Percentiles rank a stretch among this genome's conserved stretches.
phyloP scores from a whole-genome alignment of 2,113 vertebrate genomes.

The Xiphorhynchus elegans region DNA sequence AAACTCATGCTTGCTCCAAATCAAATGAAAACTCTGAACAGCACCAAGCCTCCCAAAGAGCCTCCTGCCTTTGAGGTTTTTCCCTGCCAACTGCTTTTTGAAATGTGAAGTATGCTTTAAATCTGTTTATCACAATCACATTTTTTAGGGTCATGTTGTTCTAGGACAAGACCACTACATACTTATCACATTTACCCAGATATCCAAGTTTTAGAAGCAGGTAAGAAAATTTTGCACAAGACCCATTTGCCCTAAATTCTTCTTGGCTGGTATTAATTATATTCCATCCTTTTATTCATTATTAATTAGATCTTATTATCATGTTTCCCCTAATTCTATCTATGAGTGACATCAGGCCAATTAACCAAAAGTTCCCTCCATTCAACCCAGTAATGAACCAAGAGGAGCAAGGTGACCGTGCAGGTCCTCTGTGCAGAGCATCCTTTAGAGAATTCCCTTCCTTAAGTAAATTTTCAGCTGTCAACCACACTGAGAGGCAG shows the following conservation, averaged over 20 bases:
- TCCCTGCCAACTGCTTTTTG: not conserved
- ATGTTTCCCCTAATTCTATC: not conserved
- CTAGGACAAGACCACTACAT: slow-evolving; percentile 15
- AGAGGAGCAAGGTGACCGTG: not conserved
- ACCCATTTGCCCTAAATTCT: slow-evolving; percentile 21
- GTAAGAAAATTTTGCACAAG: not conserved
- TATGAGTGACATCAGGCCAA: not conserved
- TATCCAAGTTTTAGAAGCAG: not conserved
- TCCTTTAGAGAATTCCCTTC: not conserved
- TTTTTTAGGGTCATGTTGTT: slow-evolving; percentile 39
- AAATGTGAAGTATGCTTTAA: not conserved
- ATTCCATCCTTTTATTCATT: not conserved
- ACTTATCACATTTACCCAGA: not conserved
- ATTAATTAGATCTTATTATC: slow-evolving; percentile 38
- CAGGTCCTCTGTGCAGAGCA: not conserved
- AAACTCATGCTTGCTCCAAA: not conserved
- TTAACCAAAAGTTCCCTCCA: not conserved
- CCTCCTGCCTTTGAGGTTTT: not conserved
- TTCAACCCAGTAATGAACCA: fast-evolving
- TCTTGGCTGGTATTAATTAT: slow-evolving; percentile 18
- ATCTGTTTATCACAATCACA: not conserved
- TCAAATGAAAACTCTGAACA: not conserved
- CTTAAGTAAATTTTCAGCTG: not conserved
- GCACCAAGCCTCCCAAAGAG: not conserved
- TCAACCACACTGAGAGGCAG: fast-evolving